Evolutionary conservation across 1,140 invertebrate species (phyloP).

Genomic region (Chionoecetes opilio): DNA sequence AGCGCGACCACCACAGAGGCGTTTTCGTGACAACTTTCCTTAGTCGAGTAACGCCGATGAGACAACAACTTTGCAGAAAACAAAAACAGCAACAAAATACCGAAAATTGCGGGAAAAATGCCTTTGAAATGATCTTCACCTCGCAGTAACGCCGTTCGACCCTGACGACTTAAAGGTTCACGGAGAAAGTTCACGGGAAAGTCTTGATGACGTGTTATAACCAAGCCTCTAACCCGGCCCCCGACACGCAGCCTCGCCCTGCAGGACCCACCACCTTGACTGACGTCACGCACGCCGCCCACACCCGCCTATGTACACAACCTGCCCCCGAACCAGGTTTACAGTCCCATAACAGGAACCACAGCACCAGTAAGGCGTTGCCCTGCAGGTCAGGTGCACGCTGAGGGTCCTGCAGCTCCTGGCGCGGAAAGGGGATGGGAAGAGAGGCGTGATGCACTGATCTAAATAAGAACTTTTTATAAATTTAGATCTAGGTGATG

Average conservation of each 20-base stretch:
- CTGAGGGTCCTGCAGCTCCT: no score
- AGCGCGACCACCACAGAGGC: no score
- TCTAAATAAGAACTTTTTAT: no score
- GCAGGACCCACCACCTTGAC: background rate
- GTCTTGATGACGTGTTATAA: background rate
- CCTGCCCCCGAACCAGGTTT: background rate
- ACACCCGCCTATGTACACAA: background rate
- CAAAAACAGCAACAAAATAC: background rate
- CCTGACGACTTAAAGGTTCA: background rate
- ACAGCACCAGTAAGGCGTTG: no score
- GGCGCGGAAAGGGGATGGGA: no score
- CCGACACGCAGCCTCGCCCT: background rate
- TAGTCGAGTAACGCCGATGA: background rate
- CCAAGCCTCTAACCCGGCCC: background rate
- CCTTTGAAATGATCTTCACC: background rate
- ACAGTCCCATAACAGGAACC: background rate
- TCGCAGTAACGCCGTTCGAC: background rate
- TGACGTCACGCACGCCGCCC: background rate
- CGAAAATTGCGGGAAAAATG: background rate
- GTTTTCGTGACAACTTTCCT: no score
- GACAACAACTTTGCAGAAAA: background rate
- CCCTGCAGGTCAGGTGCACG: no score
- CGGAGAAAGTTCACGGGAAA: slow-evolving; percentile 16
- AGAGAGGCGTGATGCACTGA: no score
- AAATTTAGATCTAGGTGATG: no score